phyloP scores from a whole-genome alignment of 2,797 vertebrate species.

The Hoplostethus atlanticus region DNA sequence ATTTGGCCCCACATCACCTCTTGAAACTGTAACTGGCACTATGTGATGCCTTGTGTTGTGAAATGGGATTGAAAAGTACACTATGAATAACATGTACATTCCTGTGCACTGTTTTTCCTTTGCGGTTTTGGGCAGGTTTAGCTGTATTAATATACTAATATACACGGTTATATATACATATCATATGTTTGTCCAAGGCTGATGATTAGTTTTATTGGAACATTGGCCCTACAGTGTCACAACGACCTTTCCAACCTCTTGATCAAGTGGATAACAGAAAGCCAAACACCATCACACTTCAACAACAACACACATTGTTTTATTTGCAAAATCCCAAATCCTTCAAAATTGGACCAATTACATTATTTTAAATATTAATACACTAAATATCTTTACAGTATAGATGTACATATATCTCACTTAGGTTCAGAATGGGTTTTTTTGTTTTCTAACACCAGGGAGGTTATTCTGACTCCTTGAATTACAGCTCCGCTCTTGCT shows the following conservation, averaged over 20 bases:
- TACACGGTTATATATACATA: slow-evolving; percentile 1
- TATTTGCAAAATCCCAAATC: slow-evolving; percentile 8
- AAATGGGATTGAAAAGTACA: slow-evolving; percentile 15
- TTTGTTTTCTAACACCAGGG: background rate
- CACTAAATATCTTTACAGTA: slow-evolving; percentile 50
- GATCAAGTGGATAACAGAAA: slow-evolving; percentile 37
- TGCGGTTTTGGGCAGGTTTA: slow-evolving; percentile 23
- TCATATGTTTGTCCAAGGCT: slow-evolving; percentile 23
- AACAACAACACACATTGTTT: background rate
- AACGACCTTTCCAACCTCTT: slow-evolving; percentile 20
- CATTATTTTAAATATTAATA: slow-evolving; percentile 55
- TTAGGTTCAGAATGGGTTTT: slow-evolving; percentile 46
- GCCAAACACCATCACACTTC: slow-evolving; percentile 20
- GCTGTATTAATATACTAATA: slow-evolving; percentile 29
- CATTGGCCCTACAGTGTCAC: background rate
- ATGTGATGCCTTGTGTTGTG: slow-evolving; percentile 30
- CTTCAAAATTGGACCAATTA: slow-evolving; percentile 44
- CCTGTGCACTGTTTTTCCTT: slow-evolving; percentile 39
- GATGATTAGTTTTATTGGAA: slow-evolving; percentile 14
- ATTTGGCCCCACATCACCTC: slow-evolving; percentile 17
- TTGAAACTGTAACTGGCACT: slow-evolving; percentile 33
- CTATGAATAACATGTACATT: slow-evolving; percentile 52
- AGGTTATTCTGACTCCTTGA: slow-evolving; percentile 25
- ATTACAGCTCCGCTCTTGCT: slow-evolving; percentile 47
- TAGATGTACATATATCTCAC: slow-evolving; percentile 39